Evolutionary conservation across 2,113 vertebrate genomes (phyloP).

Genomic region (Gambusia affinis): DNA sequence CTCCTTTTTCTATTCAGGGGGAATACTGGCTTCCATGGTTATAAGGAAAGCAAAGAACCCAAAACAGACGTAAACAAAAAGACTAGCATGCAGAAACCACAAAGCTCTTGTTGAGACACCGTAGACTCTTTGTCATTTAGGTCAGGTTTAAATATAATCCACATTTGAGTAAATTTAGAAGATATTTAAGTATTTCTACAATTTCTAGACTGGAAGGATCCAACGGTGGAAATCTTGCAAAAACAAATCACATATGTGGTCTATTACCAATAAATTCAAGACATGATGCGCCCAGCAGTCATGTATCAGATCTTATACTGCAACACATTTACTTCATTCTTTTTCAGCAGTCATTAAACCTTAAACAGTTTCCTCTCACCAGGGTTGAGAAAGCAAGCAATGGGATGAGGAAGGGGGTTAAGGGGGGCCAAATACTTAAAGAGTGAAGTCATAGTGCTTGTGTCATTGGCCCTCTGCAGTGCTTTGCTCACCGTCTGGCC

Average conservation of each 20-base stretch:
- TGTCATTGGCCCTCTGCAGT: slow-evolving; percentile 71
- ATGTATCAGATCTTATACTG: slow-evolving; percentile 16
- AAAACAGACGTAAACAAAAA: slow-evolving; percentile 61
- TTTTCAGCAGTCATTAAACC: slow-evolving; percentile 53
- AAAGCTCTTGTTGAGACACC: slow-evolving; percentile 28
- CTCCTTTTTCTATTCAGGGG: slow-evolving; percentile 21
- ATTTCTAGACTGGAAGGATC: slow-evolving; percentile 14
- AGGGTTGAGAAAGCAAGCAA: slow-evolving; percentile 47
- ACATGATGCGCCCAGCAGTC: slow-evolving; percentile 16
- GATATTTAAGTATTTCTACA: too few species aligned
- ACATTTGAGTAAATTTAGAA: slow-evolving; percentile 32
- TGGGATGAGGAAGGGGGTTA: slow-evolving; percentile 51
- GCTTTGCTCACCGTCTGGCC: slow-evolving; percentile 73
- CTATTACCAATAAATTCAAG: not conserved
- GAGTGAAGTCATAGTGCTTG: slow-evolving; percentile 73
- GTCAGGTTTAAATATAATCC: slow-evolving; percentile 54
- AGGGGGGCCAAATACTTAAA: slow-evolving; percentile 71
- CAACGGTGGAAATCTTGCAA: not conserved
- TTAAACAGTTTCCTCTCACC: slow-evolving; percentile 67
- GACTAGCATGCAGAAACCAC: slow-evolving; percentile 39
- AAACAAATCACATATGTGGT: slow-evolving; percentile 1
- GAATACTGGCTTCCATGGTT: slow-evolving; percentile 26
- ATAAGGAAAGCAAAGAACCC: slow-evolving; percentile 39
- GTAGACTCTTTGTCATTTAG: slow-evolving; percentile 56
- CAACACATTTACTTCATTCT: slow-evolving; percentile 37